These are phyloP conservation scores for Pardosa pseudoannulata DNA, from an alignment of 2,888 invertebrate species.

Conservation along the genomic window DNA sequence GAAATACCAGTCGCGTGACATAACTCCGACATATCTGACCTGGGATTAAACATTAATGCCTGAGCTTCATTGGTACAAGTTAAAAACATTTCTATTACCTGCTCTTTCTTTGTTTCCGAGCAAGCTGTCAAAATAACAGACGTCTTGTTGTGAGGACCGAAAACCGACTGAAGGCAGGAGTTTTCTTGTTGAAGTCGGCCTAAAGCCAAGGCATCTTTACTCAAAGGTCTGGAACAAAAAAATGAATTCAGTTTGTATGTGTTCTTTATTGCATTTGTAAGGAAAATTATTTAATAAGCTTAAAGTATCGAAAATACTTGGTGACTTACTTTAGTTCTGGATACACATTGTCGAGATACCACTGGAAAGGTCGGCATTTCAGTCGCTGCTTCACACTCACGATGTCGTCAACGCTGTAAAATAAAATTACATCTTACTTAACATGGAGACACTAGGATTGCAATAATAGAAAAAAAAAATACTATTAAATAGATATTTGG, in stretches of 20 bases:
- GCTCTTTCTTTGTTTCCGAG: slow-evolving; percentile 27
- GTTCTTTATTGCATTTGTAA: neutral
- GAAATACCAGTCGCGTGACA: no score
- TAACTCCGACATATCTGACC: no score
- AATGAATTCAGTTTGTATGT: neutral
- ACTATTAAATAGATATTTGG: no score
- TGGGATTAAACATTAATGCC: no score
- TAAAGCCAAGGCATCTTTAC: slow-evolving; percentile 82
- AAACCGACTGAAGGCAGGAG: slow-evolving; percentile 56
- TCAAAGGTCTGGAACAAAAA: slow-evolving; percentile 77
- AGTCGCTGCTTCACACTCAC: slow-evolving; percentile 84
- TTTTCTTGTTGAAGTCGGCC: slow-evolving; percentile 86
- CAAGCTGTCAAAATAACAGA: slow-evolving; percentile 29
- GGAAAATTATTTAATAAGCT: neutral
- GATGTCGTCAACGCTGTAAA: slow-evolving; percentile 85
- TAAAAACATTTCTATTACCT: no score
- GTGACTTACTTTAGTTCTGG: slow-evolving; percentile 84
- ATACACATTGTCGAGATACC: slow-evolving; percentile 91
- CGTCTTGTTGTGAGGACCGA: slow-evolving; percentile 2
- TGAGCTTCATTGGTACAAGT: no score
- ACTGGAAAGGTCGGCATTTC: slow-evolving; percentile 88
- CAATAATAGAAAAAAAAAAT: no score
- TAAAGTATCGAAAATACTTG: neutral
- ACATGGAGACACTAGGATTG: no score
- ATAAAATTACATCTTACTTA: no score